Percentiles rank a stretch among this genome's conserved stretches.
Conservation (phyloP, 2,113 vertebrate species). For the Lucifuga dentata region DNA sequence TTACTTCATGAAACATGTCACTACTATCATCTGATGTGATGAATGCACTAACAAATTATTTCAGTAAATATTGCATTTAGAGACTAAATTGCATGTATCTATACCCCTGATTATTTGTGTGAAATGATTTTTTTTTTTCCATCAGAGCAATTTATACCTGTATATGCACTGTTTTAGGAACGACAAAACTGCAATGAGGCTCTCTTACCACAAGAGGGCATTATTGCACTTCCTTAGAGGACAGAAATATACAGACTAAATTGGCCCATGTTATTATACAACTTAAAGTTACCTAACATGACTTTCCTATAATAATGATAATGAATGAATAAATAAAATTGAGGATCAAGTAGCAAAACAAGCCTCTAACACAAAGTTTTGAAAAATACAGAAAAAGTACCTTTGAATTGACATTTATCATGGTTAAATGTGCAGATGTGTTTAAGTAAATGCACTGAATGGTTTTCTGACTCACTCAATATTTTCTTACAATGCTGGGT, state of each 20-base stretch:
- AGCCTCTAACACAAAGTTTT: neutral
- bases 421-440: no score
- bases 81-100: no score
- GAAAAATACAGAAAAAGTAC: neutral
- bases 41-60: neutral
- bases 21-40: neutral
- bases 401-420: neutral
- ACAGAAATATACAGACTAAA: neutral
- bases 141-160: no score
- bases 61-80: neutral
- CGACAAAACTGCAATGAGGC: constrained; percentile 33
- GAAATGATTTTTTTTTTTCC: no score
- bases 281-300: neutral
- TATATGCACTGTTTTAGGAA: neutral
- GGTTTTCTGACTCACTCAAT: no score
- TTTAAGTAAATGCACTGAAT: no score
- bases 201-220: constrained; percentile 65
- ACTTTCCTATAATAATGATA: neutral
- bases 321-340: neutral
- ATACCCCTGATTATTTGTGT: no score
- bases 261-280: neutral
- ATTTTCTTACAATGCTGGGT: constrained; percentile 8
- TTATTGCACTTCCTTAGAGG: constrained; percentile 59
- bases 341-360: neutral
- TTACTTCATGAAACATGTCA: constrained; percentile 5